Percentiles rank a stretch among this genome's conserved stretches.
These are phyloP conservation scores for Natrix natrix DNA, from an alignment of 2,797 vertebrate genomes.

Conservation along the genomic window DNA sequence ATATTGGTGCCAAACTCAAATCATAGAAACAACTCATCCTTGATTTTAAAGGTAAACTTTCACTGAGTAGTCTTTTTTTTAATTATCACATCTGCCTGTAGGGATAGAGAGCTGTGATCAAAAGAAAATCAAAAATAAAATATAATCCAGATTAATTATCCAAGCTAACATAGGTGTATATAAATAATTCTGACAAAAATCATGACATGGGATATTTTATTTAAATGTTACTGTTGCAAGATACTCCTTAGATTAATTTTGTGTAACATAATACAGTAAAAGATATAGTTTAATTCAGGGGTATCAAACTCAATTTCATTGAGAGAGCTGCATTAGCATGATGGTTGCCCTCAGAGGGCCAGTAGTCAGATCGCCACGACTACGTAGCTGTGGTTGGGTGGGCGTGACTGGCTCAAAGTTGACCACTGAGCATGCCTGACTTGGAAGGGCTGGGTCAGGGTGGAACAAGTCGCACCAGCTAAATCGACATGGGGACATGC, in stretches of 20 bases:
- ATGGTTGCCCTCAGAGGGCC: no score
- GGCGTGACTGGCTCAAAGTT: no score
- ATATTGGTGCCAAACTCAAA: background rate
- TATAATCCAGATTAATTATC: background rate
- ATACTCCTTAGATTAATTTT: background rate
- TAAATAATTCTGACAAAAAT: background rate
- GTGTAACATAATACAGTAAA: background rate
- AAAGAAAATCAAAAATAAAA: background rate
- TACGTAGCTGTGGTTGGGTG: no score
- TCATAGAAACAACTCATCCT: slow-evolving; percentile 21
- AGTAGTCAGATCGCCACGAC: no score
- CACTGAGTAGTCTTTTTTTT: background rate
- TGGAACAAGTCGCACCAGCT: no score
- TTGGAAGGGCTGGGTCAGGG: no score
- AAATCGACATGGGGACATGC: no score
- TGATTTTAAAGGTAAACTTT: slow-evolving; percentile 20
- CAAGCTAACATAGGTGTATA: slow-evolving; percentile 13
- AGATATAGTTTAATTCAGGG: background rate
- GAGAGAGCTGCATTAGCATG: no score
- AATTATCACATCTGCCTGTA: background rate
- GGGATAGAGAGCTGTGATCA: background rate
- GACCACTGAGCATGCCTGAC: no score
- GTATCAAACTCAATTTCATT: no score
- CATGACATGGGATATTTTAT: background rate
- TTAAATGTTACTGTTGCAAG: background rate